Evolutionary conservation across 2,797 vertebrate species (phyloP).

Genomic region (Phataginus tetradactyla): DNA sequence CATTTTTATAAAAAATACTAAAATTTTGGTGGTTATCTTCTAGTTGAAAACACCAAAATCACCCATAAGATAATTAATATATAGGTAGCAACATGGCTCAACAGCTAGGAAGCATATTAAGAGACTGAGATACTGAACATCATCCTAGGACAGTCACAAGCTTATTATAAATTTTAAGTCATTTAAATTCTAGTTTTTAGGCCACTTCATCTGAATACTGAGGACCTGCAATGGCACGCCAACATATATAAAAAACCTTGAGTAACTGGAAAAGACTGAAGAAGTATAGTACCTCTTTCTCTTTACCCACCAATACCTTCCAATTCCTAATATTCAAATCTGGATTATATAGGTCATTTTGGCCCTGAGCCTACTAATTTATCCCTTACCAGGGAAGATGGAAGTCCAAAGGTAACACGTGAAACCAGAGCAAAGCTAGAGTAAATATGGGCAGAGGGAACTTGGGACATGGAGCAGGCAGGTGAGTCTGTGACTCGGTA

Average conservation of each 20-base stretch:
- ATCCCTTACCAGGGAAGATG: neutral
- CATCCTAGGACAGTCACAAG: neutral
- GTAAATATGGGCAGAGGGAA: no score
- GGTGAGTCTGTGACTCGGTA: no score
- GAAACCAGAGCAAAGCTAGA: neutral
- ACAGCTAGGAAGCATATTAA: neutral
- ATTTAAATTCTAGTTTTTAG: constrained; percentile 48
- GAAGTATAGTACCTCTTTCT: neutral
- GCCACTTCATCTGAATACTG: neutral
- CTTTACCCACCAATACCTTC: neutral
- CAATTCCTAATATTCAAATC: neutral
- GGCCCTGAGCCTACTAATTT: constrained; percentile 28
- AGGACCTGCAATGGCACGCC: neutral
- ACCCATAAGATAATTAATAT: neutral
- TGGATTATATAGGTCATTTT: constrained; percentile 1
- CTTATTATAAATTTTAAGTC: neutral
- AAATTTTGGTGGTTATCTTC: neutral
- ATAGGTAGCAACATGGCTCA: neutral
- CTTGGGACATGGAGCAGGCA: no score
- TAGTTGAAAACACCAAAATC: constrained; percentile 44
- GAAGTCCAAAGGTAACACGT: neutral
- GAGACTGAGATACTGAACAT: constrained; percentile 39
- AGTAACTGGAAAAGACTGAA: neutral
- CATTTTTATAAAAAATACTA: constrained; percentile 6
- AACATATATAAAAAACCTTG: neutral